Evolutionary conservation across 2,113 vertebrate species (phyloP).

Genomic region (Hiodon tergisus): DNA sequence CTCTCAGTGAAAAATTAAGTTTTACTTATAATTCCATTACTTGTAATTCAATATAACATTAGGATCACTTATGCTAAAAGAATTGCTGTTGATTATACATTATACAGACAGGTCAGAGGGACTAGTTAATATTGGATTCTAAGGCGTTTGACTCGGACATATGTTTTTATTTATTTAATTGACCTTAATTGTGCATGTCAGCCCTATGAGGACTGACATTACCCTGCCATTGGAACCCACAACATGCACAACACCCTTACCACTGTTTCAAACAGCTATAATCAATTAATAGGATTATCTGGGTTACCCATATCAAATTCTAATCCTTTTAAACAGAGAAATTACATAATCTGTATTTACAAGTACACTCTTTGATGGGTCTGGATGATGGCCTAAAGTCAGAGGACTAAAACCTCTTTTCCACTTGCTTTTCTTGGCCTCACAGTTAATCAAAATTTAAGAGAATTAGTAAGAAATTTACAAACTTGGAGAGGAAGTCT

Average conservation of each 20-base stretch:
- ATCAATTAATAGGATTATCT: constrained; percentile 11
- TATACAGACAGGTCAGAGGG: too few relatives aligned
- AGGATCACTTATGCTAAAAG: too few relatives aligned
- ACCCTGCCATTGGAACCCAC: too few relatives aligned
- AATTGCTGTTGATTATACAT: too few relatives aligned
- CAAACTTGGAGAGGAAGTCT: not conserved
- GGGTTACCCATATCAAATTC: constrained; percentile 13
- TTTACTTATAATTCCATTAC: too few relatives aligned
- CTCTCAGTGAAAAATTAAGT: too few relatives aligned
- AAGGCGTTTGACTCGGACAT: too few relatives aligned
- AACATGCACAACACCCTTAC: not conserved
- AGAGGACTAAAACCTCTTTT: constrained; percentile 2
- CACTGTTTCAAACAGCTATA: not conserved
- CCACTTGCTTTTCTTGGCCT: not conserved
- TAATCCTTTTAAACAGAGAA: constrained; percentile 11
- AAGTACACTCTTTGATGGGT: not conserved
- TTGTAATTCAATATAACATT: too few relatives aligned
- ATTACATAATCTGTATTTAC: constrained; percentile 4
- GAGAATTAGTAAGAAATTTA: not conserved
- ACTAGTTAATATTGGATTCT: too few relatives aligned
- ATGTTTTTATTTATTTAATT: too few relatives aligned
- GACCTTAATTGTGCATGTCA: too few relatives aligned
- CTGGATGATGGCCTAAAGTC: not conserved
- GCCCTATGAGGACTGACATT: too few relatives aligned
- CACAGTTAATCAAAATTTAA: not conserved